A percentile compares a stretch with the other conserved stretches of the same genome.
These are phyloP conservation scores for Pipa parva DNA, from an alignment of 2,113 vertebrate genomes.

Conservation along the genomic window DNA sequence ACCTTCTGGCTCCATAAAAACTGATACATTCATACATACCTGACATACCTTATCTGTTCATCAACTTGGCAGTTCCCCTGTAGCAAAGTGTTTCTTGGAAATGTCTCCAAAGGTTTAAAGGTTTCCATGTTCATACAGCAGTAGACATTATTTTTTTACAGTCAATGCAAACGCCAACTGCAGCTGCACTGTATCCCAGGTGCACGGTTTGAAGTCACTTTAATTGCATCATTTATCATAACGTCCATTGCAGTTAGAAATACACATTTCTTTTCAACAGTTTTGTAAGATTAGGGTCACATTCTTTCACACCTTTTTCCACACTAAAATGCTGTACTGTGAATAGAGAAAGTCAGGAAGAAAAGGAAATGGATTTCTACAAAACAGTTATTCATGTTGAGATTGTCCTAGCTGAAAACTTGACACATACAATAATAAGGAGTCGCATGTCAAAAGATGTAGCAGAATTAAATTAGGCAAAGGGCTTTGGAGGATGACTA, in stretches of 20 bases:
- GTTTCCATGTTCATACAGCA: slow-evolving; percentile 16
- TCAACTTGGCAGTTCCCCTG: slow-evolving; percentile 10
- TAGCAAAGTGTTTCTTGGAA: slow-evolving; percentile 16
- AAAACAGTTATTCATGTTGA: too few relatives aligned
- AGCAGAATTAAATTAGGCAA: too few relatives aligned
- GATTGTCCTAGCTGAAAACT: too few relatives aligned
- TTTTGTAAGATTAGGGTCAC: slow-evolving; percentile 38
- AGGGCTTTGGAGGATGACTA: too few relatives aligned
- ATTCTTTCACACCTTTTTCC: slow-evolving; percentile 45
- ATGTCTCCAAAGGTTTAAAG: not conserved
- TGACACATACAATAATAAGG: too few relatives aligned
- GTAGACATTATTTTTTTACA: slow-evolving; percentile 31
- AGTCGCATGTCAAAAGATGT: too few relatives aligned
- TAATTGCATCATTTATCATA: slow-evolving; percentile 53
- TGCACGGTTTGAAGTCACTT: slow-evolving; percentile 50
- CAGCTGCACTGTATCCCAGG: slow-evolving; percentile 44
- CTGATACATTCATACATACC: not conserved
- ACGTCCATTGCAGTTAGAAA: slow-evolving; percentile 47
- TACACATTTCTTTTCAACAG: slow-evolving; percentile 46
- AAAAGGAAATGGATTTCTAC: too few relatives aligned
- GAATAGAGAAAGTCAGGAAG: not conserved
- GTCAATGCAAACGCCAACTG: slow-evolving; percentile 20
- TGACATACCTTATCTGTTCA: slow-evolving; percentile 1
- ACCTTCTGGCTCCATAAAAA: slow-evolving; percentile 10
- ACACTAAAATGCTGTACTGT: slow-evolving; percentile 29